Evolutionary conservation across 2,113 vertebrate genomes (phyloP), one percentile per base, ranked within the genome.

Genomic region (Etheostoma spectabile): DNA sequence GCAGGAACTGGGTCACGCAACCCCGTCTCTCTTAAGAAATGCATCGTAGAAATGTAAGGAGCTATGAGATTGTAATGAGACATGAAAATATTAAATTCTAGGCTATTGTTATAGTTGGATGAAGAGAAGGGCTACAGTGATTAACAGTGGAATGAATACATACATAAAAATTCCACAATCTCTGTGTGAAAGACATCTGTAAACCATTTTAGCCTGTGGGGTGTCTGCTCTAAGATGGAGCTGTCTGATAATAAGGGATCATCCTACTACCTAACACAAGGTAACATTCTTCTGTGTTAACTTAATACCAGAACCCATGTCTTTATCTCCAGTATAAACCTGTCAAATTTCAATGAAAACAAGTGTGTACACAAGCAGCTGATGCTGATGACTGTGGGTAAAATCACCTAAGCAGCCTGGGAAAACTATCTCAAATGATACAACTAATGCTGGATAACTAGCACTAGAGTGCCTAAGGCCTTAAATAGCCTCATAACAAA

Each of bases 361-460:
- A 79, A 74, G 42, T 24, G 30, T 15, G 33, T 62, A 59, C n/a
- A 46, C 33, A 67, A 67, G 76, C 49, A 70, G 56, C 42, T 46
- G 52, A 77, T 62, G 45, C 18, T 63, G 63, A 70, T 61, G 63
- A 59, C 69, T 68, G n/a, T 53, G 74, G 80, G 35, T 79, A 55
- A 86, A 80, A 68, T 80, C 24, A 79, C 70, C 51, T 51, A 11
- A 82, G 68, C 82, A 71, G 48, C 49, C 57, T 68, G 70, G 59
- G 64, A 88, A 75, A 88, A 61, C 35, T 22, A 61, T 70, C 53
- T 82, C 82, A 74, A 60, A 70, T 63, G 46, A 81, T 53, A 68
- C 49, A 69, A 38, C 49, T 85, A 76, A 79, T 75, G 60, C 68
- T 55, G 60, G 65, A 80, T 85, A 84, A 84, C 48, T 70, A 85